phyloP scores from a whole-genome alignment of 2,797 vertebrate genomes.

The Cynodonichthys magdalenae region DNA sequence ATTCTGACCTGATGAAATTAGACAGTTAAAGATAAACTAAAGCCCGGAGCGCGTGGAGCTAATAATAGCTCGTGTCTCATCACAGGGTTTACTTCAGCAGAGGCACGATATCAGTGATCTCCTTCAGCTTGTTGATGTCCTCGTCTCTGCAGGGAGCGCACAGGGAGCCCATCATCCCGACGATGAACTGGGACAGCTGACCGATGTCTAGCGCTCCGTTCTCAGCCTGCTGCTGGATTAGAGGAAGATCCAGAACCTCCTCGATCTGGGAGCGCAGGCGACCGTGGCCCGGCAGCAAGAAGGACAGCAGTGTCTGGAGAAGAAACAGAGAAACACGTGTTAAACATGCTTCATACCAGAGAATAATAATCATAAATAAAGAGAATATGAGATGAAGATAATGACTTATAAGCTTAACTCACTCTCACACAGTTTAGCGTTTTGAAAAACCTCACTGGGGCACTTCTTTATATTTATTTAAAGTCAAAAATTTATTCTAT shows the following conservation, averaged over 20 bases:
- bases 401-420: not conserved
- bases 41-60: not conserved
- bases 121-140: conserved; percentile 88
- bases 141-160: conserved; percentile 92
- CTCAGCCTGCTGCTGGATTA: conserved; percentile 96
- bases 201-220: conserved; percentile 90
- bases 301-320: conserved; percentile 87
- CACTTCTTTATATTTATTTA: not conserved
- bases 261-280: conserved; percentile 88
- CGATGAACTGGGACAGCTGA: conserved; percentile 88
- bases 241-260: conserved; percentile 90
- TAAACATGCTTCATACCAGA: not conserved
- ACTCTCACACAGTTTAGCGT: not conserved
- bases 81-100: conserved; percentile 87
- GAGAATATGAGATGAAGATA: not conserved
- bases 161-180: conserved; percentile 92
- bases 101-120: conserved; percentile 87
- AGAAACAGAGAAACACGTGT: not conserved
- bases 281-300: conserved; percentile 89
- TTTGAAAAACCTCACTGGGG: too few relatives aligned
- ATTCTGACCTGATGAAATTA: conserved; percentile 29
- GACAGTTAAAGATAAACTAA: conserved; percentile 30
- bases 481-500: not conserved
- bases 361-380: too few relatives aligned
- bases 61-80: conserved; percentile 5